Conservation (phyloP, 2,113 vertebrate genomes). For the Ophthalmolycus amberensis region DNA sequence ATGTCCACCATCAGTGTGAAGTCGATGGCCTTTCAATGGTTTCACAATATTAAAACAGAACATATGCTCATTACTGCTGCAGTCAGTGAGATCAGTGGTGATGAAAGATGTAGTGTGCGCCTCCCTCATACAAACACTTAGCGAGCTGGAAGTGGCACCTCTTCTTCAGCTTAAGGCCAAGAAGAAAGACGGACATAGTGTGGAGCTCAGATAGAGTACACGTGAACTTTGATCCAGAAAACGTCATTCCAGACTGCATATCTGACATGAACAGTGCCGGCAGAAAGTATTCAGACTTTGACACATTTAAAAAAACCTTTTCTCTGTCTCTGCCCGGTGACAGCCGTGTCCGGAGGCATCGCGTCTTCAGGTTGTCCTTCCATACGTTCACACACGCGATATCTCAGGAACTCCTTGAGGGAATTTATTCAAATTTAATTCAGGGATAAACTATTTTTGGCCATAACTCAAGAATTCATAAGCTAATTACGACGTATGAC, state of each 20-base stretch:
- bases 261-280: not conserved
- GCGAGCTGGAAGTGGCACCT: not conserved
- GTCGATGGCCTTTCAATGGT: slow-evolving; percentile 5
- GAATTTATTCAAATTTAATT: not conserved
- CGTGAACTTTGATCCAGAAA: not conserved
- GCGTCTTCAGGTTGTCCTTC: not conserved
- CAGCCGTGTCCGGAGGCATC: not conserved
- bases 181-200: not conserved
- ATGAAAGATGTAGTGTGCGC: not conserved
- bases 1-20: too few relatives aligned
- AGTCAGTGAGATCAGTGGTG: not conserved
- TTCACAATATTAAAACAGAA: slow-evolving; percentile 3
- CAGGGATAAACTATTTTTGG: too few relatives aligned
- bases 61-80: not conserved
- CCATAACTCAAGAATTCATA: not conserved
- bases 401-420: not conserved
- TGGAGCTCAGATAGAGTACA: not conserved
- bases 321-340: too few relatives aligned
- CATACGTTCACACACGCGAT: not conserved
- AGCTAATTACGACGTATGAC: not conserved
- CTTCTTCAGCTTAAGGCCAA: not conserved
- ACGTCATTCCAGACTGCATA: not conserved
- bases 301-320: too few relatives aligned
- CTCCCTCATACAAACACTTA: not conserved
- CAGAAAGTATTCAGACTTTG: not conserved